A percentile compares a stretch with the other conserved stretches of the same genome.
Conservation (phyloP, 2,888 invertebrate species). For the Sphaeridia pumilis region DNA sequence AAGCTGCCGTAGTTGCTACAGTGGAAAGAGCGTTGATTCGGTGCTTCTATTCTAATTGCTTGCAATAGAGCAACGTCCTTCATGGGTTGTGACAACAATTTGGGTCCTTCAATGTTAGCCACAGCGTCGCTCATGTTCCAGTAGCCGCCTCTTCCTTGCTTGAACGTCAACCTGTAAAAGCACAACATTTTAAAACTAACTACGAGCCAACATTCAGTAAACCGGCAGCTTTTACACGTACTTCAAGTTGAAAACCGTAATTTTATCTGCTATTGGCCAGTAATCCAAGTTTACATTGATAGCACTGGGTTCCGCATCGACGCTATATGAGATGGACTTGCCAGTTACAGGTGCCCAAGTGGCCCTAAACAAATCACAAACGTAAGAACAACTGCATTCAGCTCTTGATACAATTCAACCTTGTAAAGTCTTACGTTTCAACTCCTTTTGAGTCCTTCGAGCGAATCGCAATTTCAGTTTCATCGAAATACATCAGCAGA, state of each 20-base stretch:
- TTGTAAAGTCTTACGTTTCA: background rate
- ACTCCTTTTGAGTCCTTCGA: background rate
- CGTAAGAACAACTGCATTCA: background rate
- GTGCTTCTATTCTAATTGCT: conserved; percentile 30
- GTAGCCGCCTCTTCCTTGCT: background rate
- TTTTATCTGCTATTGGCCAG: background rate
- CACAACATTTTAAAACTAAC: background rate
- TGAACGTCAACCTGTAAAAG: background rate
- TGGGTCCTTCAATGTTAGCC: background rate
- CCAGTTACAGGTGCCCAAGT: background rate
- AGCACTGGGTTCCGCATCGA: background rate
- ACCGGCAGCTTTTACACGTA: background rate
- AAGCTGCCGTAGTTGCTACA: conserved; percentile 35
- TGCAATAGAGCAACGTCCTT: conserved; percentile 10
- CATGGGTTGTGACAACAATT: background rate
- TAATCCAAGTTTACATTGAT: background rate
- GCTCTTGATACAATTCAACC: background rate
- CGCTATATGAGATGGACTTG: background rate
- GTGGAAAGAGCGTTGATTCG: conserved; percentile 36
- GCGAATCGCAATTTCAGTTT: background rate
- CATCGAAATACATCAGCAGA: conserved; percentile 3
- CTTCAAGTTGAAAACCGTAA: background rate
- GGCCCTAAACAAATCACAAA: background rate
- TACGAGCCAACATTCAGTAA: background rate
- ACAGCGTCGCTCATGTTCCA: background rate